Percentiles rank a stretch among this genome's conserved stretches.
phyloP scores from a whole-genome alignment of 2,888 invertebrate genomes.

The Parapristionchus giblindavisi region DNA sequence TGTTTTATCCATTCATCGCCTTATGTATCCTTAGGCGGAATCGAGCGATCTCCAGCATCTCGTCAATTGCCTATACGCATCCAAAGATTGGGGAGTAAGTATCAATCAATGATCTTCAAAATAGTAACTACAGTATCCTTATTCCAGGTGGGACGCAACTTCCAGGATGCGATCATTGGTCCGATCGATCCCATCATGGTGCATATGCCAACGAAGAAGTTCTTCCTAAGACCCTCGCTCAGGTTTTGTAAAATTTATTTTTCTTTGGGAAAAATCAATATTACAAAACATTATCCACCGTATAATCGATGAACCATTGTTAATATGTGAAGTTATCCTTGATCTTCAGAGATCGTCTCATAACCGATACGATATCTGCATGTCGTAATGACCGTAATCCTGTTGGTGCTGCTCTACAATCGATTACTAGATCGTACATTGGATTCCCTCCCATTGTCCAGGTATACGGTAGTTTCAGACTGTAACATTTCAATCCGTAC shows the following conservation, averaged over 20 bases:
- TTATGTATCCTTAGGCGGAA: no score
- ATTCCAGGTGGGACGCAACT: not conserved
- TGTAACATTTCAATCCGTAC: not conserved
- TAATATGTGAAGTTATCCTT: not conserved
- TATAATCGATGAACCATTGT: not conserved
- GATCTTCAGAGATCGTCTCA: not conserved
- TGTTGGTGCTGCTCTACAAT: not conserved
- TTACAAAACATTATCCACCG: not conserved
- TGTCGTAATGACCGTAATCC: conserved; percentile 20
- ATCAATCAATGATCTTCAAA: no score
- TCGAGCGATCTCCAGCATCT: no score
- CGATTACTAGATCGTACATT: conserved; percentile 8
- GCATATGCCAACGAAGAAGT: conserved; percentile 29
- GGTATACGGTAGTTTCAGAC: conserved; percentile 13
- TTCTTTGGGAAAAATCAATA: not conserved
- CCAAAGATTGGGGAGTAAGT: no score
- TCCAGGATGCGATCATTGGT: not conserved
- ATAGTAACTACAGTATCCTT: no score
- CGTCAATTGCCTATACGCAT: no score
- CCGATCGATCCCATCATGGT: conserved; percentile 21
- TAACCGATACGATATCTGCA: not conserved
- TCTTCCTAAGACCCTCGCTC: not conserved
- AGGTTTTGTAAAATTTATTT: not conserved
- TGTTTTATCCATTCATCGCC: no score
- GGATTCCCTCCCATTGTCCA: conserved; percentile 25